Conservation (phyloP, 2,113 vertebrate species). For the Grammomys dolichurus region DNA sequence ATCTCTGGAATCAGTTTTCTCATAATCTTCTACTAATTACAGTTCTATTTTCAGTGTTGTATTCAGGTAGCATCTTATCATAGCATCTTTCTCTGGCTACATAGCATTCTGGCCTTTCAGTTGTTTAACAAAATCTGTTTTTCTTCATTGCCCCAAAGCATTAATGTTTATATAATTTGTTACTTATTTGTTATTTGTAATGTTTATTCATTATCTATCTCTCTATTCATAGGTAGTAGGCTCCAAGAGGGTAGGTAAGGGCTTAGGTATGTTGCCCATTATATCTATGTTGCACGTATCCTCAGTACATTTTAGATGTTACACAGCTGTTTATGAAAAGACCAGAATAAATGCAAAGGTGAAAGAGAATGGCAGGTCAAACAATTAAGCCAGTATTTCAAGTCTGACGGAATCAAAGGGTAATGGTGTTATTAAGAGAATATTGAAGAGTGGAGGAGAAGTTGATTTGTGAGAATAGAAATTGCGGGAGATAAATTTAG, state of each 20-base stretch:
- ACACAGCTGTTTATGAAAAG: conserved; percentile 8
- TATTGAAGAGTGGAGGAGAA: not conserved
- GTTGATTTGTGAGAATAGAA: not conserved
- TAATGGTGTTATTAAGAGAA: not conserved
- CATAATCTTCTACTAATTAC: not conserved
- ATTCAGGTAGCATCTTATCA: not conserved
- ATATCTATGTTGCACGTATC: not conserved
- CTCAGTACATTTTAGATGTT: not conserved
- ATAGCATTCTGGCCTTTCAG: not conserved
- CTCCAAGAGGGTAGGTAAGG: not conserved
- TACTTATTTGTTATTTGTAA: not conserved
- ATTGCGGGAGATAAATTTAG: not conserved
- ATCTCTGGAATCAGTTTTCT: not conserved
- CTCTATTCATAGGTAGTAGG: not conserved
- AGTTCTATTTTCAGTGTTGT: not conserved
- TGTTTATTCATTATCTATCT: not conserved
- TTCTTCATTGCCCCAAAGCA: not conserved
- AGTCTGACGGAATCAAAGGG: not conserved
- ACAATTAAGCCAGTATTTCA: conserved; percentile 36
- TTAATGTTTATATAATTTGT: not conserved
- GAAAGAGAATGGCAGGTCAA: not conserved
- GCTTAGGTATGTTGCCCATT: conserved; percentile 3
- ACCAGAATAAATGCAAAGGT: conserved; percentile 16
- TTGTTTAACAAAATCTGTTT: conserved; percentile 1
- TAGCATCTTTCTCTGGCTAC: not conserved